Base-by-base conservation (phyloP, 1,140 invertebrate genomes). In the Temnothorax nylanderi region DNA sequence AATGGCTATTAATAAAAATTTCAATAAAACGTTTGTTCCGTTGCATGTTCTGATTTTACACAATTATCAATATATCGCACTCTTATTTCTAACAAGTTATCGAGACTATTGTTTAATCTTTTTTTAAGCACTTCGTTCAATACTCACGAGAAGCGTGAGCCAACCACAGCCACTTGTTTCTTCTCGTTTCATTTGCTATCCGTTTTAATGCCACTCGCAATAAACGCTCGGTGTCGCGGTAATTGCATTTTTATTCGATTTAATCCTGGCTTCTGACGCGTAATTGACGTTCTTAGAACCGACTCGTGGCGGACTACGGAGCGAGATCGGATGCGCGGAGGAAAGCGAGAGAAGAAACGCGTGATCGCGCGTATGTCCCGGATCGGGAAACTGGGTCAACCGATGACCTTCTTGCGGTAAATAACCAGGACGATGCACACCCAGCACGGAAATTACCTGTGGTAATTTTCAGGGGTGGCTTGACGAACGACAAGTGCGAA, bases 311-410 rank as follows among this genome's bases (percentile, higher is more conserved):
- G 56, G 16, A 77, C 21, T 58, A 58, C n/a, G 26, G 41, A 10
- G n/a, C 16, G 26, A 11, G 44, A 32, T n/a, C 2, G 18, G 5
- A 44, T n/a, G 54, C 13, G 41, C 44, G 13, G 7, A 60, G 51
- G 34, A n/a, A 69, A 54, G 49, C 6, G n/a, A 74, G 58, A 69
- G 65, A 89, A 86, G 62, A 85, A 41, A 58, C 4, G 44, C 44
- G 49, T 62, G 76, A 81, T 88, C 82, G 62, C n/a, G 47, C 21
- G 47, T 72, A 71, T 75, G 74, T 77, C 67, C 75, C 82, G 90
- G 69, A 89, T 89, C 49, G 87, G 72, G 67, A 88, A 95, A 94
- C 81, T 95, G 89, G 94, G 94, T 95, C 94, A 95, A 91, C 92
- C 90, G 87, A 92, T 94, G 93, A 94, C 92, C 92, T 92, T 93